phyloP scores from a whole-genome alignment of 2,797 vertebrate species.

The Lerista edwardsae region DNA sequence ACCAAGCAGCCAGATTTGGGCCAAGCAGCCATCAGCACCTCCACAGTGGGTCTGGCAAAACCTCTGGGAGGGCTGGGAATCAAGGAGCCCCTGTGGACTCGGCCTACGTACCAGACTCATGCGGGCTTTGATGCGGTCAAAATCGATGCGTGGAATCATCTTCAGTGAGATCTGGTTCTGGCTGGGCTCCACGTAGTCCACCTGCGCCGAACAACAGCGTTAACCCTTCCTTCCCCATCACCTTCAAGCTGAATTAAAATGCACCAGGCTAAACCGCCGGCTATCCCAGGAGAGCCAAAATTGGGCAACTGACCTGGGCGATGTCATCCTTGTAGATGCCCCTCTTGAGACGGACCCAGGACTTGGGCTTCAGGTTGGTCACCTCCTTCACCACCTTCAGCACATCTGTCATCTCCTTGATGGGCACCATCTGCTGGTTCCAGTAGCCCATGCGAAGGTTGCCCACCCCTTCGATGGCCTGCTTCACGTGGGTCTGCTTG shows the following conservation, averaged over 20 bases:
- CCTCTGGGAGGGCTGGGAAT: too few relatives aligned
- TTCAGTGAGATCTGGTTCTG: conserved; percentile 97
- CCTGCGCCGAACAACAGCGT: conserved; percentile 71
- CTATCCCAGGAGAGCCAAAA: not conserved
- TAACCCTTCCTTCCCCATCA: too few relatives aligned
- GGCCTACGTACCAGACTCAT: conserved; percentile 89
- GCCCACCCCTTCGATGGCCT: conserved; percentile 94
- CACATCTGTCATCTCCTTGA: conserved; percentile 98
- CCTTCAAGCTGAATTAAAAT: too few relatives aligned
- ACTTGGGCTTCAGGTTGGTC: conserved; percentile 96
- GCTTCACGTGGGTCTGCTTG: conserved; percentile 96
- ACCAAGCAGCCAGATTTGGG: not conserved
- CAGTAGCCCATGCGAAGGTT: conserved; percentile 96
- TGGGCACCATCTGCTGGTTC: conserved; percentile 99
- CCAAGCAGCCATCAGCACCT: not conserved
- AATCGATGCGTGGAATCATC: conserved; percentile 95
- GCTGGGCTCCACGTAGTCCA: conserved; percentile 96
- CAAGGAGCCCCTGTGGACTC: accelerated
- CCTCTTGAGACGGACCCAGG: conserved; percentile 95
- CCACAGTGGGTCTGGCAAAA: accelerated
- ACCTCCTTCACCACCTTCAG: conserved; percentile 98
- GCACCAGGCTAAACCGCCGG: too few relatives aligned
- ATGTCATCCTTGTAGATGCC: conserved; percentile 98
- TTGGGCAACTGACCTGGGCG: conserved; percentile 85
- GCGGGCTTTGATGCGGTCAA: conserved; percentile 94